Percentiles rank a stretch among this genome's conserved stretches.
Evolutionary conservation across 2,888 invertebrate genomes (phyloP).

Genomic region (Abscondita cerata): DNA sequence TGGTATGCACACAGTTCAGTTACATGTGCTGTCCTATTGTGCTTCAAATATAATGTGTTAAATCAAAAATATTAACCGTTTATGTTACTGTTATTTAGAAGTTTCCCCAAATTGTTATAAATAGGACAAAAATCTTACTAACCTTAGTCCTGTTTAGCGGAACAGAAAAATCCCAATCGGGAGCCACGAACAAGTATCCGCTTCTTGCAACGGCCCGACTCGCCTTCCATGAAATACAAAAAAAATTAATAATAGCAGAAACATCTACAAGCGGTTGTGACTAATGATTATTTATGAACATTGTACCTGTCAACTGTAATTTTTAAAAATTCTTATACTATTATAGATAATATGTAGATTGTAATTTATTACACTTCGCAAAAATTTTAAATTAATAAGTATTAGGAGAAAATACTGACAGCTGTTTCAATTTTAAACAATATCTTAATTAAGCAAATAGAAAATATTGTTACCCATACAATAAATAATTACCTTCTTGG

Average conservation of each 20-base stretch:
- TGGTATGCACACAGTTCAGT: too few relatives aligned
- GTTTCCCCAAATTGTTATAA: background rate
- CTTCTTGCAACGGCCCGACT: constrained; percentile 95
- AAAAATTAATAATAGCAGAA: background rate
- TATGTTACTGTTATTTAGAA: constrained; percentile 4
- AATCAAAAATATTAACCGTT: too few relatives aligned
- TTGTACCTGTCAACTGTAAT: too few relatives aligned
- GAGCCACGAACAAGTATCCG: constrained; percentile 97
- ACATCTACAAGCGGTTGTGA: too few relatives aligned
- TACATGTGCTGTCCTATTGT: too few relatives aligned
- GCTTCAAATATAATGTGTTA: too few relatives aligned
- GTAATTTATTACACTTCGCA: background rate
- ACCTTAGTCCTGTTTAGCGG: constrained; percentile 96
- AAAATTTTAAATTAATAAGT: background rate
- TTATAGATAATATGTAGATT: too few relatives aligned
- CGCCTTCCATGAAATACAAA: constrained; percentile 69
- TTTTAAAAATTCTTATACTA: too few relatives aligned
- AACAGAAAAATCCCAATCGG: constrained; percentile 96
- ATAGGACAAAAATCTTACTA: constrained; percentile 50
- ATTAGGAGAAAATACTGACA: background rate
- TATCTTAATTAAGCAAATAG: background rate
- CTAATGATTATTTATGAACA: too few relatives aligned
- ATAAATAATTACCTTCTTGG: background rate
- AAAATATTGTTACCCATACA: too few relatives aligned
- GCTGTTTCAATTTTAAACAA: background rate